These are phyloP conservation scores for Serranus cabrilla DNA, from an alignment of 2,797 vertebrate genomes.

Conservation along the genomic window DNA sequence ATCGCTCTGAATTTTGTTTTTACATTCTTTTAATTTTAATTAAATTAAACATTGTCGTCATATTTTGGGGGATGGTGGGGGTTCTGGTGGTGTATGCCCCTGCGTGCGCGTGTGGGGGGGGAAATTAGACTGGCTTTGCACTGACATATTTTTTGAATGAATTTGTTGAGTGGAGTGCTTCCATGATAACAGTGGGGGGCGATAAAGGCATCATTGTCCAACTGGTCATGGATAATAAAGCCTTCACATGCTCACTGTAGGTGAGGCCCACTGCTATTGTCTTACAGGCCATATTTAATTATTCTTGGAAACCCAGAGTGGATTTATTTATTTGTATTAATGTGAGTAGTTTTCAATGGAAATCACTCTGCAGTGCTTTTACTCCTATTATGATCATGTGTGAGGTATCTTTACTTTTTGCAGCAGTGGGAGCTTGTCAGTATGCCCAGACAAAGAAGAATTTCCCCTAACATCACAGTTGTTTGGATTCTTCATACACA, in stretches of 20 bases:
- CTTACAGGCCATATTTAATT: conserved; percentile 25
- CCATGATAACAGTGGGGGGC: conserved; percentile 66
- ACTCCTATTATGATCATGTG: conserved; percentile 17
- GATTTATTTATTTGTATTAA: conserved; percentile 9
- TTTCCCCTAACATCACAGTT: conserved; percentile 44
- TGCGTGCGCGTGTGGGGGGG: background rate
- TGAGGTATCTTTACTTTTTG: background rate
- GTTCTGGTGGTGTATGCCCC: background rate
- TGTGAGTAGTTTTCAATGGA: conserved; percentile 8
- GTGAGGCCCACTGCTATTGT: conserved; percentile 21
- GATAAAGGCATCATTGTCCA: conserved; percentile 63
- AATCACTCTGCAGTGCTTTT: background rate
- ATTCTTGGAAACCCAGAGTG: background rate
- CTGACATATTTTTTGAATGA: conserved; percentile 68
- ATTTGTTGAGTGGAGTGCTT: conserved; percentile 47
- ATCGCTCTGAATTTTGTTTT: background rate
- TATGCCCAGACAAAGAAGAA: conserved; percentile 55
- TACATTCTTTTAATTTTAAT: no score
- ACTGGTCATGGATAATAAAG: conserved; percentile 40
- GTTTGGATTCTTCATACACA: conserved; percentile 66
- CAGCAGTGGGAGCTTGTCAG: conserved; percentile 28
- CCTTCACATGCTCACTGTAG: conserved; percentile 30
- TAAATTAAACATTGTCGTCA: conserved; percentile 16
- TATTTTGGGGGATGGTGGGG: background rate
- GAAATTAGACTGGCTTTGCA: conserved; percentile 18